phyloP scores from a whole-genome alignment of 1,140 invertebrate genomes.

The Dendroctonus valens region DNA sequence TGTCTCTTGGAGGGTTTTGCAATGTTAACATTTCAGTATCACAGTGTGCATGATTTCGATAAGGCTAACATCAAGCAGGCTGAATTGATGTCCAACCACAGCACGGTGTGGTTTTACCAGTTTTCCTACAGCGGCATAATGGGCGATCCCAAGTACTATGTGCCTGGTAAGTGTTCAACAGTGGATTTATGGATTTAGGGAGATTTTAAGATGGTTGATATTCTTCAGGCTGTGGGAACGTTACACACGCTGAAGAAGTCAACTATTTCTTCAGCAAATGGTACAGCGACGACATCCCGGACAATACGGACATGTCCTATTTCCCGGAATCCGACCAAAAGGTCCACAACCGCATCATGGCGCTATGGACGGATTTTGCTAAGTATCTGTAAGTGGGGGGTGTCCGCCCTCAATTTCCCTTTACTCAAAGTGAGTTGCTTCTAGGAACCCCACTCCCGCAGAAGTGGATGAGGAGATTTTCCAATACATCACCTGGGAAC shows the following conservation, averaged over 20 bases:
- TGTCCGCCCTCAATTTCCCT: not conserved
- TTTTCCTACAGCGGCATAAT: conserved; percentile 24
- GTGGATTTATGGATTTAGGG: not conserved
- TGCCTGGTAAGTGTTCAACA: not conserved
- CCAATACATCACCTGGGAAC: conserved; percentile 22
- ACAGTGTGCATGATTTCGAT: conserved; percentile 26
- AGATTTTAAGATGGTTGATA: not conserved
- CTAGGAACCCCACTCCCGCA: conserved; percentile 21
- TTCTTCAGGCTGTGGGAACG: conserved; percentile 18
- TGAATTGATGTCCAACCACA: conserved; percentile 14
- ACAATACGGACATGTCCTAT: conserved; percentile 27
- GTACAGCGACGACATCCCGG: conserved; percentile 21
- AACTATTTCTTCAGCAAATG: conserved; percentile 31
- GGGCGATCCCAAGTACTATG: conserved; percentile 14
- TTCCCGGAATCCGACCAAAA: conserved; percentile 20
- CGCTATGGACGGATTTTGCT: conserved; percentile 27
- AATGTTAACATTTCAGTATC: conserved; percentile 9
- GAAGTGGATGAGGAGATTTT: conserved; percentile 7
- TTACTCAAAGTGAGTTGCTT: not conserved
- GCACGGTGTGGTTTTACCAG: conserved; percentile 22
- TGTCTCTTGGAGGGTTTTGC: too few relatives aligned
- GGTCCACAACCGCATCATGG: conserved; percentile 23
- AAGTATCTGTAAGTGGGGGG: conserved; percentile 24
- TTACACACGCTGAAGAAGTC: conserved; percentile 21
- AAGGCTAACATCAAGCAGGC: conserved; percentile 25